Evolutionary conservation across 2,888 invertebrate genomes (phyloP), one percentile per base, ranked within the genome.

Genomic region (Actias luna): DNA sequence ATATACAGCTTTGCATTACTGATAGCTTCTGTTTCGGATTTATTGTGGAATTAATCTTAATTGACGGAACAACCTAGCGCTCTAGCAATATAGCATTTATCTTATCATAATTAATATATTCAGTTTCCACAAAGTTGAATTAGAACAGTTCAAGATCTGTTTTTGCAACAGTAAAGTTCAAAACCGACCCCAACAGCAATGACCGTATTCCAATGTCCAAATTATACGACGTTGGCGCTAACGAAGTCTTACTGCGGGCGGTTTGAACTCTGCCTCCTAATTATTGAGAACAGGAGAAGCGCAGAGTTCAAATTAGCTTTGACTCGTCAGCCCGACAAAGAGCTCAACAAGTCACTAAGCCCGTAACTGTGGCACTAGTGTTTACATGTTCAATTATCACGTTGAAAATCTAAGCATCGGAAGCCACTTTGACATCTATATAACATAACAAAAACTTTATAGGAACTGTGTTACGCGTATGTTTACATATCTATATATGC

Each of bases 231-330:
- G 25, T 27, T 25, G 22, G 36, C 25, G 36, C 42, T 59, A 27
- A 59, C 59, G 36, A 35, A 27, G 59, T 36, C 42, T 22, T 50
- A 46, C 14, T 14, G 5, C 35, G 12, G 50, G 55, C 55, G 36
- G 50, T 46, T 46, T 46, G 46, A 59, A 66, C 66, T 62, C 65
- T 64, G 62, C 66, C 66, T 70, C 67, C 75, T 78, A 79, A 78
- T 79, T 79, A 79, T 77, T 65, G 65, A 66, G 61, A 68, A 67
- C 70, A 61, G 61, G 67, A 67, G 66, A 62, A 63, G 59, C 50
- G 59, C 46, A 46, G 55, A 61, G 63, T 61, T 63, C 67, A 71
- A 76, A 78, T 73, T 77, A 74, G 67, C 78, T 74, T 70, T 74
- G 71, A 72, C 69, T 69, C 42, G 60, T 36, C 8, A 36, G 50